Evolutionary conservation across 2,797 vertebrate species (phyloP), one percentile per base, ranked within the genome.

Genomic region (Psittacula derbiana): DNA sequence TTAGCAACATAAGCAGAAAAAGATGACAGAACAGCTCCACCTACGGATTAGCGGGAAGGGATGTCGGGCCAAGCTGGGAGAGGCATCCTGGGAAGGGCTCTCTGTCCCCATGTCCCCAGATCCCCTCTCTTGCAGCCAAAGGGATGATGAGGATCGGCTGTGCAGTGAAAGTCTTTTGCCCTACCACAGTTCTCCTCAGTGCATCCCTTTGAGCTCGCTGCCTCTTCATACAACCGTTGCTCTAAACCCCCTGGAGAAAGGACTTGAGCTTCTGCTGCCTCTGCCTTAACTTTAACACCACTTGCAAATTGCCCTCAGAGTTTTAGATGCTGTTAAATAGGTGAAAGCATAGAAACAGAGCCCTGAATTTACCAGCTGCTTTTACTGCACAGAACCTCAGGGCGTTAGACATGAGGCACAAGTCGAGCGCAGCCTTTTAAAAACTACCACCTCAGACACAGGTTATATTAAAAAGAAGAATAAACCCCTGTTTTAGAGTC

Each of bases 11-110:
- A 88, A 90, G 95, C 85, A 84, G 85, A 71, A 95, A 96, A 95
- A 91, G 96, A 95, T 86, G 94, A 96, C 96, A 96, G 95, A 90
- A 91, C 91, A 83, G 93, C 95, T 96, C 96, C 93, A 92, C 94
- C 96, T 94, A 93, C 79, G 94, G 96, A 94, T 97, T 94, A 97
- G 87, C 4, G 18, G 87, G 93, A 90, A 94, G 41, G 94, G 92
- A 78, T 91, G 95, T 69, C 58, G 6, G 94, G 65, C 43, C 11
- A 28, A 87, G 90, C 88, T 91, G 75, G 76, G 86, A 94, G 88
- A 80, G 31, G 57, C 28, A 3, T 8, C 91, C 83, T 79, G 92
- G 81, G 69, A 82, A 88, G 66, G 87, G 50, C 61, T 86, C 31
- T 25, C 21, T 19, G 57, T 88, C 79, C 47, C 53, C 4, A 0